Base-by-base conservation (phyloP, 1,140 invertebrate genomes). In the Drosophila parabipectinata region DNA sequence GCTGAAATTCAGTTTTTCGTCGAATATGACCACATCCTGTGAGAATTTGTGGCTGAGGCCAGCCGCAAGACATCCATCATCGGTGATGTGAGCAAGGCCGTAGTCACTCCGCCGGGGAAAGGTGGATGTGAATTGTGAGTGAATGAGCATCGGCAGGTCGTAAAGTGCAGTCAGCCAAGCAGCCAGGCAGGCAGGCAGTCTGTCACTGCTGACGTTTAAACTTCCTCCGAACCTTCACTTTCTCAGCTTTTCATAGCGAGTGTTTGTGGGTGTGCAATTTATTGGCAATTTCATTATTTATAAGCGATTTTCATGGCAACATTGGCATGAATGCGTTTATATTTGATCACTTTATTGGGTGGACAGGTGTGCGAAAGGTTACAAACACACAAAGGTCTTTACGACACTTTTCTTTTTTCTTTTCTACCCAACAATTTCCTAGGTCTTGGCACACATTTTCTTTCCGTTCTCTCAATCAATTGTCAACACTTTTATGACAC, bases 231-330 rank as follows among this genome's bases (percentile, higher is more conserved):
- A 30, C 15, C 9, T 56, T 14, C 2, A 26, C 45, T 32, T 51
- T 7, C 45, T 4, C 18, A 45, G 15, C 41, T 15, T 21, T 15
- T 26, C 41, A 15, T 30, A 50, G 34, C 30, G 34, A 8, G 12
- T 39, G 44, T 30, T 41, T 61, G 34, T 45, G 50, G 41, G 47
- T 68, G 48, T 75, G 58, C 77, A 78, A 61, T 85, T 87, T 85
- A 85, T 82, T 75, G 78, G 62, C 71, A 66, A 79, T 82, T 85
- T 69, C 80, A 69, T 84, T 84, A 84, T 77, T 77, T 79, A 84
- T 79, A 84, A 77, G 64, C 72, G 63, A 48, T 72, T 83, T 76
- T 72, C 74, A 83, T 55, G 61, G 52, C 62, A 54, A 18, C 68
- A 69, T 48, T 74, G 50, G 8, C 60, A 45, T 58, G 30, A 51